phyloP scores from a whole-genome alignment of 2,113 vertebrate genomes.

The Ictidomys tridecemlineatus region DNA sequence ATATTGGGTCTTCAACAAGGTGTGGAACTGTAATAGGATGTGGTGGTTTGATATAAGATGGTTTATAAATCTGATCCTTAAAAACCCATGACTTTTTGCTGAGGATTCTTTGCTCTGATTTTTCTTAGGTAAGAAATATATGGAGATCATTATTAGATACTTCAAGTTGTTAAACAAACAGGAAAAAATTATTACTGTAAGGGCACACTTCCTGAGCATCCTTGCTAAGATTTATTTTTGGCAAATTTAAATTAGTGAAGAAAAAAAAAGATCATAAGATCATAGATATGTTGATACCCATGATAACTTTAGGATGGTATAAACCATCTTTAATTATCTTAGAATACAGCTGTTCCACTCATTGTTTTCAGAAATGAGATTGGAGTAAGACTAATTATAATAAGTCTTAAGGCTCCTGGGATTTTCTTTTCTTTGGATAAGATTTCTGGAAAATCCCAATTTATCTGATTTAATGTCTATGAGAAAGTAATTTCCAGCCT shows the following conservation, averaged over 20 bases:
- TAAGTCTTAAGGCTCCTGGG: neutral
- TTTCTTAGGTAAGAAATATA: conserved; percentile 54
- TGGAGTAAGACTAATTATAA: conserved; percentile 63
- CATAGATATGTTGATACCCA: conserved; percentile 38
- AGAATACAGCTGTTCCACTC: conserved; percentile 40
- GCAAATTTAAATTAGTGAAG: conserved; percentile 71
- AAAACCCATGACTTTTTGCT: conserved; percentile 50
- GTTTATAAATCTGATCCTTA: conserved; percentile 51
- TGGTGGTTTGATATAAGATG: conserved; percentile 65
- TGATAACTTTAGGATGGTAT: conserved; percentile 47
- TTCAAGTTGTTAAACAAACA: conserved; percentile 47
- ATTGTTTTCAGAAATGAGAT: conserved; percentile 68
- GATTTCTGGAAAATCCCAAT: conserved; percentile 62
- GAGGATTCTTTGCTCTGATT: conserved; percentile 54
- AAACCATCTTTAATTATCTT: conserved; percentile 70
- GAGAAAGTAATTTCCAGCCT: conserved; percentile 54
- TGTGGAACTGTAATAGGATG: conserved; percentile 71
- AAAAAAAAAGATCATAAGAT: neutral
- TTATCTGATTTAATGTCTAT: conserved; percentile 30
- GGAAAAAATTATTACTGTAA: conserved; percentile 1
- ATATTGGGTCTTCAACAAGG: conserved; percentile 68
- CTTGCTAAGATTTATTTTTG: conserved; percentile 55
- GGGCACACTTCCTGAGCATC: neutral
- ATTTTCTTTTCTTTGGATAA: conserved; percentile 59
- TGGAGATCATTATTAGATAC: conserved; percentile 41